These are phyloP conservation scores for Lepeophtheirus nordmannii DNA, from an alignment of 2,888 invertebrate genomes.

Conservation along the genomic window DNA sequence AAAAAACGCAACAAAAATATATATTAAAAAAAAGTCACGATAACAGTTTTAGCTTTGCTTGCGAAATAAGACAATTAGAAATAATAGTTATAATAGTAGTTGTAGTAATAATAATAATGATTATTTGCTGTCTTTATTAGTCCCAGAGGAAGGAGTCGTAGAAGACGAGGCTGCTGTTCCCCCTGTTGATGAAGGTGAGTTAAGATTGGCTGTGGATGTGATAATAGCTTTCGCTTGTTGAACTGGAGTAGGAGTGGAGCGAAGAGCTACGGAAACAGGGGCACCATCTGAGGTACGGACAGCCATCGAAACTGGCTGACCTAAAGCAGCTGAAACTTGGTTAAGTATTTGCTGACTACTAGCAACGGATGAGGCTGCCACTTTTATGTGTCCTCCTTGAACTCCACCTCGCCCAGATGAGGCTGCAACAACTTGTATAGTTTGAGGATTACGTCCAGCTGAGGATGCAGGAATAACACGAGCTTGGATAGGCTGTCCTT, in stretches of 20 bases:
- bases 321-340: conserved; percentile 32
- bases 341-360: conserved; percentile 35
- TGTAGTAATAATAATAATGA: not conserved
- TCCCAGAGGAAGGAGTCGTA: not conserved
- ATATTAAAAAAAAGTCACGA: conserved; percentile 7
- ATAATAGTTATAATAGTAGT: no score
- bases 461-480: conserved; percentile 49
- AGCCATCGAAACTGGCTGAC: conserved; percentile 24
- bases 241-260: conserved; percentile 24
- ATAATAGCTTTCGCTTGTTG: conserved; percentile 1
- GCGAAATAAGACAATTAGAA: not conserved
- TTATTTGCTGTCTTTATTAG: not conserved
- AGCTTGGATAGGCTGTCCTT: conserved; percentile 44
- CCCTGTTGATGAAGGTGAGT: not conserved
- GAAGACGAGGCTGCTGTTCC: no score
- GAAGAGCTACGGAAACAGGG: conserved; percentile 39
- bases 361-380: conserved; percentile 29
- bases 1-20: conserved; percentile 7
- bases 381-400: conserved; percentile 38
- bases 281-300: conserved; percentile 24
- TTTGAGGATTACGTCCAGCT: conserved; percentile 31
- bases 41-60: not conserved
- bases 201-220: conserved; percentile 1
- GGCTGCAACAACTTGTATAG: conserved; percentile 42
- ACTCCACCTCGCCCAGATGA: conserved; percentile 35